phyloP scores from a whole-genome alignment of 2,888 invertebrate species.

The Tenthredo scrophulariae region DNA sequence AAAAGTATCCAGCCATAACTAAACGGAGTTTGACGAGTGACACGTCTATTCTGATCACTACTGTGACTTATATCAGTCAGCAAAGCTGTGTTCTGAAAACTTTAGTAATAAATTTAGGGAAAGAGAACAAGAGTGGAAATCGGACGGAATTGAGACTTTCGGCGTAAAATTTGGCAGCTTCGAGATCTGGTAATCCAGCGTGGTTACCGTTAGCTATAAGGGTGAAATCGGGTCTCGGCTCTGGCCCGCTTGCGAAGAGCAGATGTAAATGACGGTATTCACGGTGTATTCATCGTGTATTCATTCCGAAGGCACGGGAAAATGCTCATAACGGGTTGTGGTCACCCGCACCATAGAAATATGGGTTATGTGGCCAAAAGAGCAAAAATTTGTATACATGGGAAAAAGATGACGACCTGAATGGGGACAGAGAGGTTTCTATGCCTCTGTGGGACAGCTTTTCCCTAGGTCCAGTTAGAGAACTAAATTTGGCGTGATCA shows the following conservation, averaged over 20 bases:
- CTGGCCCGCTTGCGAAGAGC: constrained; percentile 57
- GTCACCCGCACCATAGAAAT: constrained; percentile 73
- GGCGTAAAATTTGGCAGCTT: constrained; percentile 47
- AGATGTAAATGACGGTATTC: constrained; percentile 67
- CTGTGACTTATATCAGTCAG: background rate
- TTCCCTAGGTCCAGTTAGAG: constrained; percentile 47
- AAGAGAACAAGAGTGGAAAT: background rate
- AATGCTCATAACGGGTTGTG: constrained; percentile 76
- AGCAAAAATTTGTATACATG: constrained; percentile 76
- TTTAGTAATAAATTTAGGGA: constrained; percentile 14
- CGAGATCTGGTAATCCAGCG: constrained; percentile 36
- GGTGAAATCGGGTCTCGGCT: constrained; percentile 32
- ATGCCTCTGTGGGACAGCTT: constrained; percentile 44
- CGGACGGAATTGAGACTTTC: constrained; percentile 40
- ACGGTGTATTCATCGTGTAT: constrained; percentile 61
- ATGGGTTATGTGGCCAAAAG: constrained; percentile 76
- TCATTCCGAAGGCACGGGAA: constrained; percentile 63
- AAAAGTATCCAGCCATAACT: background rate
- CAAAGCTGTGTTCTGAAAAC: background rate
- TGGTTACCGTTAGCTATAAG: constrained; percentile 68
- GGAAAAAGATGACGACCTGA: constrained; percentile 68
- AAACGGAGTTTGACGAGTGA: background rate
- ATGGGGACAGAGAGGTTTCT: constrained; percentile 61
- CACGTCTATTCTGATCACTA: background rate
- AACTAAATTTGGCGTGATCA: constrained; percentile 74